phyloP scores from a whole-genome alignment of 2,888 invertebrate genomes.

The Orthonychiurus folsomi region DNA sequence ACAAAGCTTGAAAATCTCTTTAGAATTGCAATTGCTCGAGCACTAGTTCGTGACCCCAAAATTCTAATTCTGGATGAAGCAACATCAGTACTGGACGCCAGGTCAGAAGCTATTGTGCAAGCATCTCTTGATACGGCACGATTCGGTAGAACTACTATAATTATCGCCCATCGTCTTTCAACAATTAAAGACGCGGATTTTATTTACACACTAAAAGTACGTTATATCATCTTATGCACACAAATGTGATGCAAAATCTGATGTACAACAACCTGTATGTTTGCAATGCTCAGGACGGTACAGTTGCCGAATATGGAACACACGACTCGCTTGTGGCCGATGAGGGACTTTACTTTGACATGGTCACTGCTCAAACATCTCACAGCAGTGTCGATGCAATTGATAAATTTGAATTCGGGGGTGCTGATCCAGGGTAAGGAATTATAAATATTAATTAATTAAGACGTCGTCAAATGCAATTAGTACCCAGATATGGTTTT shows the following conservation, averaged over 20 bases:
- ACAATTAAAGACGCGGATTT: constrained; percentile 42
- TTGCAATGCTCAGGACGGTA: too few species aligned
- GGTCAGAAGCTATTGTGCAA: constrained; percentile 49
- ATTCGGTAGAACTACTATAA: constrained; percentile 43
- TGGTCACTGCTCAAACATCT: constrained; percentile 41
- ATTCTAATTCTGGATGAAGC: constrained; percentile 48
- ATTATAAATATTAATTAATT: not conserved
- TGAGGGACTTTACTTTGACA: constrained; percentile 42
- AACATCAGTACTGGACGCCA: constrained; percentile 49
- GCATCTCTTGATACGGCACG: constrained; percentile 48
- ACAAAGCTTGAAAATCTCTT: too few species aligned
- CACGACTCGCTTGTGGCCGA: constrained; percentile 42
- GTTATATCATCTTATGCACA: constrained; percentile 3
- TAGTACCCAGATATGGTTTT: too few species aligned
- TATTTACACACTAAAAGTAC: constrained; percentile 41
- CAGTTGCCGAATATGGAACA: constrained; percentile 42
- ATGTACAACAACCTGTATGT: too few species aligned
- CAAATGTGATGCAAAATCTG: constrained; percentile 6
- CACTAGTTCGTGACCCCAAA: constrained; percentile 47
- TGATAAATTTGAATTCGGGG: constrained; percentile 21
- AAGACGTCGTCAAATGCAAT: not conserved
- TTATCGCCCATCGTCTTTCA: constrained; percentile 43
- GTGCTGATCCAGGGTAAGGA: constrained; percentile 12
- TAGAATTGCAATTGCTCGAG: constrained; percentile 50
- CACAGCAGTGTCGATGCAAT: constrained; percentile 32